Evolutionary conservation across 1,140 invertebrate genomes (phyloP), one percentile per base, ranked within the genome.

Genomic region (Formica selysi): DNA sequence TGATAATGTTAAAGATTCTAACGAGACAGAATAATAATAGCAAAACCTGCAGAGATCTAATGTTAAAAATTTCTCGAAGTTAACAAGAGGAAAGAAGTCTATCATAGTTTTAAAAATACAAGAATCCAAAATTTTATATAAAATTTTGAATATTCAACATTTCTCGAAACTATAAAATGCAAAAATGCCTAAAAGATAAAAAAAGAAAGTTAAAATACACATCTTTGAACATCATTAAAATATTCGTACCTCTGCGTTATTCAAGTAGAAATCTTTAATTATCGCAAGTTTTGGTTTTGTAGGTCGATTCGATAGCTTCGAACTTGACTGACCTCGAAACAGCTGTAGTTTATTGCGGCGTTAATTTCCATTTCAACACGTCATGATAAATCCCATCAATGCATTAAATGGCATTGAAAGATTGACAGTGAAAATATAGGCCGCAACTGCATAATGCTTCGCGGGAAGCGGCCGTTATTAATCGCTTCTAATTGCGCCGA

Each of bases 331-430:
- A 80, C 51, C 51, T 83, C 68, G 79, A 48, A 41, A 62, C 29
- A 74, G 5, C 22, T 19, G 57, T 26, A 38, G 26, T 70, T 83
- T 38, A 74, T 26, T 32, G 54, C 26, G 54, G 57, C 51, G 38
- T 61, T 74, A 83, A 83, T 83, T 74, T 83, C 79, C 68, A 83
- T 83, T 83, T 73, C 38, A 83, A 38, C 68, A n/a, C 41, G 68
- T 74, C 79, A 4, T 62, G 68, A 73, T 74, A 83, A 83, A 83
- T 73, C 57, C 38, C 54, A 16, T 48, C 79, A 61, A 83, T 74
- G 79, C 61, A 83, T 83, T 73, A 74, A 74, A 83, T 13, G 68
- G 57, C 57, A 29, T 26, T 57, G 44, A 83, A 83, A 83, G 79
- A 57, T 41, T 6, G 38, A 29, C 54, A 68, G 36, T 73, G 54